phyloP scores from a whole-genome alignment of 2,113 vertebrate genomes.

The Craseonycteris thonglongyai region DNA sequence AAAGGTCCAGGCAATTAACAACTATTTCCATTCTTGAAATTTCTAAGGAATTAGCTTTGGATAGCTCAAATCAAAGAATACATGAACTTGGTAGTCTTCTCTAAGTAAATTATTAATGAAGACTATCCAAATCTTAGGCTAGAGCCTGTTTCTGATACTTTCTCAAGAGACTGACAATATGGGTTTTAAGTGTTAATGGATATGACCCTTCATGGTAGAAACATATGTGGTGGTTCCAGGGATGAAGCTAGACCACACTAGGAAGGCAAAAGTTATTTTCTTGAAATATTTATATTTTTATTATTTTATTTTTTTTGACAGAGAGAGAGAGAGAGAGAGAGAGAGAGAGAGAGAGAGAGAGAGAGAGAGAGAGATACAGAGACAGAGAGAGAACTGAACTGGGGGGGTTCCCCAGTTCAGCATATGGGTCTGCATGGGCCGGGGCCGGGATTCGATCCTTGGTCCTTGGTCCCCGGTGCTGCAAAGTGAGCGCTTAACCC shows the following conservation, averaged over 20 bases:
- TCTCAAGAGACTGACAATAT: background rate
- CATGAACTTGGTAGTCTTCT: background rate
- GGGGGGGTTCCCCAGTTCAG: no score
- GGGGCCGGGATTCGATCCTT: no score
- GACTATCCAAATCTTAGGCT: background rate
- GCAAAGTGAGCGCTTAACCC: no score
- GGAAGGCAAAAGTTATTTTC: background rate
- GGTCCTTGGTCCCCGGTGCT: no score
- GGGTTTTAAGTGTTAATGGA: background rate
- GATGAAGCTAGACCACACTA: background rate
- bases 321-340: no score
- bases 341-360: no score
- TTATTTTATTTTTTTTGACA: no score
- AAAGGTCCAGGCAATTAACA: background rate
- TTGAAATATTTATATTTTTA: no score
- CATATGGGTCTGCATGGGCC: no score
- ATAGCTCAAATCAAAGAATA: background rate
- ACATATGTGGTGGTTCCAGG: background rate
- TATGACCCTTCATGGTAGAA: background rate
- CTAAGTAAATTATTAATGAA: constrained; percentile 20
- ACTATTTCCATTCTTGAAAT: constrained; percentile 5
- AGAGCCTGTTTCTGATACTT: background rate
- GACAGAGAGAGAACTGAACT: no score
- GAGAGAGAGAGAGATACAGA: no score
- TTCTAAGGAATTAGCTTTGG: background rate